Base-by-base conservation (phyloP, 2,113 vertebrate genomes). In the Lampris incognitus region DNA sequence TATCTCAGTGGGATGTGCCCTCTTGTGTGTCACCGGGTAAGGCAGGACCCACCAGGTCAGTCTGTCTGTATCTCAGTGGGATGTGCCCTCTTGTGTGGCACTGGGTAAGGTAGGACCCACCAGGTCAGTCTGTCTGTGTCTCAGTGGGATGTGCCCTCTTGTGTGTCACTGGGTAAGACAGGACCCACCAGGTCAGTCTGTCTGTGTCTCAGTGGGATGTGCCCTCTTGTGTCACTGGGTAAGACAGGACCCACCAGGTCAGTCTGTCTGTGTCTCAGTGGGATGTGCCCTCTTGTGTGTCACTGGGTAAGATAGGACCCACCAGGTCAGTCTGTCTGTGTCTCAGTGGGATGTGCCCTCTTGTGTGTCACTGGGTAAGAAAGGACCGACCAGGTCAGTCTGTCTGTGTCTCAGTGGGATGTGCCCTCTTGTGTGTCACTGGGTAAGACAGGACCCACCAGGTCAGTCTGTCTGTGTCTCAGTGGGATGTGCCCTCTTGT, bases 41-140 rank as follows among this genome's bases (percentile, higher is more conserved):
- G 57, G 77, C 51, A 37, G 36, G 82, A 69, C 69, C 75, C 36
- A 76, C 61, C 24, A 49, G 37, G 39, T 37, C 44, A 44, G 52
- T 42, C 6, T 36, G 48, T 40, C 60, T 66, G 56, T 81, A 60
- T 54, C 61, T 66, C 36, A 39, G 41, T 64, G 51, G 51, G 51
- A 54, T 49, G 38, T 46, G 55, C 54, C 57, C 50, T 62, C 66
- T 55, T 69, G 48, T 24, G 60, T 71, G 64, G 69, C 13, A 60
- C 44, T 61, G 36, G 58, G 46, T 64, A 65, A 69, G 57, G 77
- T 51, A 37, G 36, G 82, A 69, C 66, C 75, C 36, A 76, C 61
- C 24, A 49, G 37, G 39, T 37, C 44, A 44, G 52, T 42, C 6
- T 36, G 48, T 40, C 60, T 66, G 56, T 81, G 63, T 54, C 61